A percentile compares a stretch with the other conserved stretches of the same genome.
These are phyloP conservation scores for Habroteleia sp. DNA, from an alignment of 2,888 invertebrate genomes.

Conservation along the genomic window DNA sequence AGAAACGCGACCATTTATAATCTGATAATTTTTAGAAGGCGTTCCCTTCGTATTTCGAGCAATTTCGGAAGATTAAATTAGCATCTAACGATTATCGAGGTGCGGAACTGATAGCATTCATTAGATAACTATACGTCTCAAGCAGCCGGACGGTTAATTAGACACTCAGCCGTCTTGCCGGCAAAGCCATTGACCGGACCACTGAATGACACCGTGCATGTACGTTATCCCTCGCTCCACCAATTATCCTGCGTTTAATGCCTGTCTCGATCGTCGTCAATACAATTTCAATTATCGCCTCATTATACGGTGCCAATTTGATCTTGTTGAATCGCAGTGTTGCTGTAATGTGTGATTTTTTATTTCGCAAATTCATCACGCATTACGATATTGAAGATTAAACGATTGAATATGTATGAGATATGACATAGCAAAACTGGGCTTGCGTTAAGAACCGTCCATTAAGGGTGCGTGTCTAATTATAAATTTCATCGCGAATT, in stretches of 20 bases:
- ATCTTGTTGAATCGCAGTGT: conserved; percentile 11
- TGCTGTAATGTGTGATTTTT: conserved; percentile 18
- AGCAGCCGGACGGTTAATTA: conserved; percentile 62
- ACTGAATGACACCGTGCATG: conserved; percentile 63
- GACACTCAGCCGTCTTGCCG: conserved; percentile 42
- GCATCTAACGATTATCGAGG: conserved; percentile 28
- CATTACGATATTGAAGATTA: conserved; percentile 12
- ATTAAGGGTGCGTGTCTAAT: conserved; percentile 7
- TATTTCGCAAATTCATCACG: conserved; percentile 4
- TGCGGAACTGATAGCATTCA: conserved; percentile 63
- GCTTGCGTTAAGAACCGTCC: conserved; percentile 1
- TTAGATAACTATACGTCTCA: conserved; percentile 65
- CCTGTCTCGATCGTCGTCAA: conserved; percentile 18
- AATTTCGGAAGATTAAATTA: conserved; percentile 50
- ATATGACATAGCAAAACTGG: neutral
- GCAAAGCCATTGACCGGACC: conserved; percentile 53
- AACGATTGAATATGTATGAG: conserved; percentile 22
- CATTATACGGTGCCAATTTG: conserved; percentile 28
- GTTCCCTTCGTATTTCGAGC: too few species aligned
- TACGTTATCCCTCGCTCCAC: conserved; percentile 11
- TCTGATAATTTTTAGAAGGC: too few species aligned
- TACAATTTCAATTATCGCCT: conserved; percentile 42
- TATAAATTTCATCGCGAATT: conserved; percentile 1
- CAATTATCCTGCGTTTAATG: conserved; percentile 28
- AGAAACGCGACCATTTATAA: too few species aligned